phyloP scores from a whole-genome alignment of 2,888 invertebrate genomes.

The Nectonema munidae region DNA sequence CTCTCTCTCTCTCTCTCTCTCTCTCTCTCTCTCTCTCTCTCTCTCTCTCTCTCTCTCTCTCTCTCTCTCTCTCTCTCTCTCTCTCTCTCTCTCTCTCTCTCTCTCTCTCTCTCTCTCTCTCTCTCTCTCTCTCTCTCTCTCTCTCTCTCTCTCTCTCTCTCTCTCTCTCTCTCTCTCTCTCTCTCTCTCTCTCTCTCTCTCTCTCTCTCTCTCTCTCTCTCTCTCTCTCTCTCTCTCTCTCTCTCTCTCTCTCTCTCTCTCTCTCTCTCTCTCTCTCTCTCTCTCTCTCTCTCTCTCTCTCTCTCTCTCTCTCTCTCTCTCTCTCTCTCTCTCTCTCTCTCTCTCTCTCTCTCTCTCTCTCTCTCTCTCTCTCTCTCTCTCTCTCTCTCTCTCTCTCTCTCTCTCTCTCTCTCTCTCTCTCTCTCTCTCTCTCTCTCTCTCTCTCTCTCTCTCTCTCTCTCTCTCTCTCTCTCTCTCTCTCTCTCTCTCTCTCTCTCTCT shows the following conservation, averaged over 20 bases:
- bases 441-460: too few relatives aligned
- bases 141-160: constrained; percentile 10
- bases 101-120: constrained; percentile 14
- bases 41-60: constrained; percentile 16
- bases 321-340: too few relatives aligned
- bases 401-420: too few relatives aligned
- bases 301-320: too few relatives aligned
- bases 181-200: constrained; percentile 14
- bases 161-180: constrained; percentile 16
- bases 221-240: neutral
- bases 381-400: too few relatives aligned
- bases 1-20: constrained; percentile 15
- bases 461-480: too few relatives aligned
- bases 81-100: constrained; percentile 16
- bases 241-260: constrained; percentile 9
- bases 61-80: constrained; percentile 17
- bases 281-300: too few relatives aligned
- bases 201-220: constrained; percentile 1
- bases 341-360: too few relatives aligned
- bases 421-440: too few relatives aligned
- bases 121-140: neutral
- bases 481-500: too few relatives aligned
- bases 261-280: too few relatives aligned
- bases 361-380: too few relatives aligned
- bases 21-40: constrained; percentile 15